Evolutionary conservation across 30 jellyfish, hydroid and myxozoan species (phyloP), one percentile per base, ranked within the genome.

Genomic region (Catostylus mosaicus): DNA sequence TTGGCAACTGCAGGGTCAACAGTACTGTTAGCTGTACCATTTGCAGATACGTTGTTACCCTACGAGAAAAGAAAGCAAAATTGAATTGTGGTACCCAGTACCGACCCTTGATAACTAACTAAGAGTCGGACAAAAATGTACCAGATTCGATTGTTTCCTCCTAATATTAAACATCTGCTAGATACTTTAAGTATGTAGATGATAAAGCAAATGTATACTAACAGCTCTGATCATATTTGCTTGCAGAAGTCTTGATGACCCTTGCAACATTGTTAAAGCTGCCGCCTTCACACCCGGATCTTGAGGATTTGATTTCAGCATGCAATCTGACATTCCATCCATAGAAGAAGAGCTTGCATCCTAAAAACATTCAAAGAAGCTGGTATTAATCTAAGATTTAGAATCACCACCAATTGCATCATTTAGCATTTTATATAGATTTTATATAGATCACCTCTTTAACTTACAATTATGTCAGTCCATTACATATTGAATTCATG

Each of bases 321-420:
- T 93, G 68, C 98, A 93, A 27, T 81, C 97, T 40, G 98, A 93
- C 98, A 93, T 93, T 6, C 84, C 85, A 45, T 75, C 90, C 90
- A 93, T 70, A 0, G 95, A 91, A 19, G 91, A 82, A 1, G 95
- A 78, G 38, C 97, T 88, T 20, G 88, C 86, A 61, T 87, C 93
- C 98, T 93, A 59, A 0, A 63, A 75, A 2, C 20, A 50, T 5
- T 2, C 6, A 18, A 50, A 40, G 27, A 60, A 12, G 14, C 14
- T 34, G 3, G 2, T 33, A 36, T 60, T 2, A 5, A 8, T 9
- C 23, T 10, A 23, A 51, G 30, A 7, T 8, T n/a, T n/a, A n/a
- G n/a, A n/a, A n/a, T n/a, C n/a, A n/a, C n/a, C n/a, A n/a, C n/a
- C n/a, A n/a, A n/a, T n/a, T n/a, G n/a, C n/a, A n/a, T n/a, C n/a